Percentiles rank a stretch among this genome's conserved stretches.
Evolutionary conservation across 2,113 vertebrate species (phyloP).

Genomic region (Clarias gariepinus): DNA sequence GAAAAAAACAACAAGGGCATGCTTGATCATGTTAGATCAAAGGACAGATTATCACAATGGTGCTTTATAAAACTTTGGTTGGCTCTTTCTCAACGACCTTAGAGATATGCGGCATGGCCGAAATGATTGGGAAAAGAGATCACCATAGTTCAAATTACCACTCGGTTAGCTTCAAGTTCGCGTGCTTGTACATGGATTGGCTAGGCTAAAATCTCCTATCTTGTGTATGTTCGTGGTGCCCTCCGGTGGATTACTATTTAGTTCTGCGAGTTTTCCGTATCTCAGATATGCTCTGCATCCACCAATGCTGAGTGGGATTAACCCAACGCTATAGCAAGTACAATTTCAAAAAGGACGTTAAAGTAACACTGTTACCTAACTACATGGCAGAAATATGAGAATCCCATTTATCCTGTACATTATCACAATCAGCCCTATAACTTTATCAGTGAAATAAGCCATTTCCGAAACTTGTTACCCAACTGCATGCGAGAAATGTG

Average conservation of each 20-base stretch:
- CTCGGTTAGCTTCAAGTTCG: neutral
- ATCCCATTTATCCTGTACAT: too few species aligned
- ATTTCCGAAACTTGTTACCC: neutral
- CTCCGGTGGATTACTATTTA: neutral
- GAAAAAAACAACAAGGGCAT: neutral
- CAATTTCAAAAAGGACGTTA: neutral
- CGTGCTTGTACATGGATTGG: neutral
- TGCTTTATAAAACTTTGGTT: neutral
- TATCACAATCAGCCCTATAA: neutral
- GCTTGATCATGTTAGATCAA: neutral
- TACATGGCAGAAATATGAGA: too few species aligned
- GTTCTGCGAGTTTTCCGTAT: neutral
- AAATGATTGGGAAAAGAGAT: neutral
- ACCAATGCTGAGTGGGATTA: neutral
- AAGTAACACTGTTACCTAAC: neutral
- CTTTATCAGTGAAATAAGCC: neutral
- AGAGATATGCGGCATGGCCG: neutral
- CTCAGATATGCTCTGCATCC: neutral
- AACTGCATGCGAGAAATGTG: neutral
- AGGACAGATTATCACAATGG: neutral
- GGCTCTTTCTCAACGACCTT: neutral
- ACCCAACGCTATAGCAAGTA: neutral
- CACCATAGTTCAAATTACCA: neutral
- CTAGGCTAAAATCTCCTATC: neutral
- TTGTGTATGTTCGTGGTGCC: neutral